Evolutionary conservation across 1,140 invertebrate species (phyloP).

Genomic region (Ceratina australensis): DNA sequence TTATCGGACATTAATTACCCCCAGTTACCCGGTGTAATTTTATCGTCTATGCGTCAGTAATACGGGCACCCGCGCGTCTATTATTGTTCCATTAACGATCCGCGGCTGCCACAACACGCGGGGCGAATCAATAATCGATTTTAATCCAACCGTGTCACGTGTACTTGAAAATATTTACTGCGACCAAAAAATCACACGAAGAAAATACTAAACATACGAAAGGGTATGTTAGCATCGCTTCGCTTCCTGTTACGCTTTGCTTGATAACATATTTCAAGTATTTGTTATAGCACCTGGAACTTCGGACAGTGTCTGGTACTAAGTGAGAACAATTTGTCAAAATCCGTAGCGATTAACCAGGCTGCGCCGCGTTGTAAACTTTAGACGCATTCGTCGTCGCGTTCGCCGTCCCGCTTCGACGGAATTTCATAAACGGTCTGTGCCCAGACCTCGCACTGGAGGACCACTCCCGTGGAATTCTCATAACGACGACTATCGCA

Average conservation of each 20-base stretch:
- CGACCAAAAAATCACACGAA: too few relatives aligned
- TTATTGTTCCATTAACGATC: conserved; percentile 63
- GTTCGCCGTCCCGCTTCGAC: background rate
- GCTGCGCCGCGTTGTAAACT: too few relatives aligned
- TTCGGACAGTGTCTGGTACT: too few relatives aligned
- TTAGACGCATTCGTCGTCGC: background rate
- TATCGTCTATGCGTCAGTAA: conserved; percentile 41
- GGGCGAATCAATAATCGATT: conserved; percentile 50
- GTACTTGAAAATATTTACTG: background rate
- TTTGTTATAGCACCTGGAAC: too few relatives aligned
- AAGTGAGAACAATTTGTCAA: too few relatives aligned
- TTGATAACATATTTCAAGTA: too few relatives aligned
- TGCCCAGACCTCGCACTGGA: too few relatives aligned
- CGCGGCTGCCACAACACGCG: conserved; percentile 23
- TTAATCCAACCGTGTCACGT: background rate
- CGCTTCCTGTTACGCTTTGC: too few relatives aligned
- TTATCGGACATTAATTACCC: conserved; percentile 57
- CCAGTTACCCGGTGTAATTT: conserved; percentile 43
- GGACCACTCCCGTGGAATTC: conserved; percentile 12
- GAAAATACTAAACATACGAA: too few relatives aligned
- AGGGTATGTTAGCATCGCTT: too few relatives aligned
- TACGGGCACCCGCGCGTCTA: conserved; percentile 33
- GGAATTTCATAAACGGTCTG: conserved; percentile 40
- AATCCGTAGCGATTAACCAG: too few relatives aligned
- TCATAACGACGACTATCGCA: conserved; percentile 5